Percentiles rank a stretch among this genome's conserved stretches.
phyloP scores from a whole-genome alignment of 2,797 vertebrate genomes.

The Pelobates cultripes region DNA sequence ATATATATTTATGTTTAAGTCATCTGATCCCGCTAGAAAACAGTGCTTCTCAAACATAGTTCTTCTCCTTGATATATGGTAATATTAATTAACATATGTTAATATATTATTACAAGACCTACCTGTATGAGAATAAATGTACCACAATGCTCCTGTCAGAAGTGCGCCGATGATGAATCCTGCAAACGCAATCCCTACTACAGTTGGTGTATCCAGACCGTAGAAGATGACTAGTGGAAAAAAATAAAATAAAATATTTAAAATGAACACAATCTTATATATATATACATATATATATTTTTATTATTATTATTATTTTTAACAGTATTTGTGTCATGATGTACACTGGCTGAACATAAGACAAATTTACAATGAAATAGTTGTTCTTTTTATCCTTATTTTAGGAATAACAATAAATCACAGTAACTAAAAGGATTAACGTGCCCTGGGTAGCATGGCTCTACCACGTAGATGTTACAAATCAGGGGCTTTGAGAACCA shows the following conservation, averaged over 20 bases:
- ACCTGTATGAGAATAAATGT: slow-evolving; percentile 97
- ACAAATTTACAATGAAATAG: slow-evolving; percentile 4
- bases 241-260: slow-evolving; percentile 3
- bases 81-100: no score
- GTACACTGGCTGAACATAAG: slow-evolving; percentile 9
- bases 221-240: slow-evolving; percentile 72
- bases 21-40: no score
- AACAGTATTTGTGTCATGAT: background rate
- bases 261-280: background rate
- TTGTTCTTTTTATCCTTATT: slow-evolving; percentile 13
- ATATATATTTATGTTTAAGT: no score
- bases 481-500: slow-evolving; percentile 9
- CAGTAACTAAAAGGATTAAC: slow-evolving; percentile 7
- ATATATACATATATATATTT: no score
- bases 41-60: no score
- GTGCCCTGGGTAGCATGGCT: background rate
- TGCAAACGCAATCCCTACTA: slow-evolving; percentile 94
- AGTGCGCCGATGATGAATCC: slow-evolving; percentile 94
- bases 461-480: slow-evolving; percentile 17
- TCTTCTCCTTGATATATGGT: no score
- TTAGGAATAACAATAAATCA: slow-evolving; percentile 20
- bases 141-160: slow-evolving; percentile 94
- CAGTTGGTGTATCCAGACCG: slow-evolving; percentile 86
- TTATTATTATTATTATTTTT: no score
- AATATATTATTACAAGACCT: no score